phyloP scores from a whole-genome alignment of 2,113 vertebrate genomes.

The Trachemys scripta region DNA sequence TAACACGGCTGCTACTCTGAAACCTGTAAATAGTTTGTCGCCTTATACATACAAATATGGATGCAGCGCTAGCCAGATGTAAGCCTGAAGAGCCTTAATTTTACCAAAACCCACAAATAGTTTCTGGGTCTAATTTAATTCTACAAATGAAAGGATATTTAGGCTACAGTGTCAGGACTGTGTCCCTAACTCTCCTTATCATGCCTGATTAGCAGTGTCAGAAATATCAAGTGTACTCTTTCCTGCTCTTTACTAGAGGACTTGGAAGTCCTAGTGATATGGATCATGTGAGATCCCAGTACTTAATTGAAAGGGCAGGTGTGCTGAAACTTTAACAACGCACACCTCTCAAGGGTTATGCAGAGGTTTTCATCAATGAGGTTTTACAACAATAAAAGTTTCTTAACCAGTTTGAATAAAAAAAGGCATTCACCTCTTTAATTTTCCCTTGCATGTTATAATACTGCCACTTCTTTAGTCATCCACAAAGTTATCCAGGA shows the following conservation, averaged over 20 bases:
- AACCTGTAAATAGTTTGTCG: not conserved
- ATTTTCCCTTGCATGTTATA: not conserved
- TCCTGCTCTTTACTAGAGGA: not conserved
- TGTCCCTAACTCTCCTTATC: not conserved
- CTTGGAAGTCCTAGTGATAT: not conserved
- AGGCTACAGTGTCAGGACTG: not conserved
- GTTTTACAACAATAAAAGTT: not conserved
- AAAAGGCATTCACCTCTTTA: not conserved
- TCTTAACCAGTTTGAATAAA: not conserved
- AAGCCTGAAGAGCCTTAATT: not conserved
- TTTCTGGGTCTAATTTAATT: not conserved
- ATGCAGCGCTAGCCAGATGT: not conserved
- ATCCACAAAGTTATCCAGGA: not conserved
- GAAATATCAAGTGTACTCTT: accelerated
- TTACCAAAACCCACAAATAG: not conserved
- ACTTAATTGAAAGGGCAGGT: not conserved
- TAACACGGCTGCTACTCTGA: no score
- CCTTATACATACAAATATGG: not conserved
- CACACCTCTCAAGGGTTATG: accelerated
- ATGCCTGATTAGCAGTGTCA: accelerated
- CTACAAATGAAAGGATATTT: not conserved
- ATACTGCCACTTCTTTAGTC: not conserved
- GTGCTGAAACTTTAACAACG: not conserved
- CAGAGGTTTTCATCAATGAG: not conserved
- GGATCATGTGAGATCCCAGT: not conserved